Percentiles rank a stretch among this genome's conserved stretches.
phyloP scores from a whole-genome alignment of 1,140 invertebrate genomes.

The Artemia franciscana region DNA sequence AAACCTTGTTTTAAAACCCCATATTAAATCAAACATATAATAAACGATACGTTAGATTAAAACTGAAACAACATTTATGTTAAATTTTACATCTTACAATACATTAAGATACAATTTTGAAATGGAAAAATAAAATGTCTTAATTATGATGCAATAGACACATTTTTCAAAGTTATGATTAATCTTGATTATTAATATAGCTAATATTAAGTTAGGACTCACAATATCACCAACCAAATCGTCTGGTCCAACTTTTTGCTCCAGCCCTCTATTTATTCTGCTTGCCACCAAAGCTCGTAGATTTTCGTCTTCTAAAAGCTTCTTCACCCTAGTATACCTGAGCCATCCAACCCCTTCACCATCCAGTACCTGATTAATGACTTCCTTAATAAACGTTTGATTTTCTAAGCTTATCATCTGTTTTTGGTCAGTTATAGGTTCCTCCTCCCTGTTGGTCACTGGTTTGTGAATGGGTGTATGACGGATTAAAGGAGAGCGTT shows the following conservation, averaged over 20 bases:
- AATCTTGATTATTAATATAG: too few relatives aligned
- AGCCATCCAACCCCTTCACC: constrained; percentile 95
- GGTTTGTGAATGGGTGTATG: constrained; percentile 29
- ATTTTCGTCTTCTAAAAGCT: constrained; percentile 96
- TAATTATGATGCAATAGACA: too few relatives aligned
- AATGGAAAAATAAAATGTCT: too few relatives aligned
- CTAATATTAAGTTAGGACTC: constrained; percentile 24
- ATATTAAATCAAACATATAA: constrained; percentile 1
- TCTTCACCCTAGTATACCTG: constrained; percentile 75
- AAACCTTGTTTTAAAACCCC: too few relatives aligned
- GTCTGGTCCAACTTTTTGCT: constrained; percentile 76
- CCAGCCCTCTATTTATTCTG: constrained; percentile 79
- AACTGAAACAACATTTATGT: too few relatives aligned
- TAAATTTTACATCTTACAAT: too few relatives aligned
- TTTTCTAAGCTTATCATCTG: constrained; percentile 56
- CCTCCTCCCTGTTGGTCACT: constrained; percentile 36
- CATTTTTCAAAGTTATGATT: too few relatives aligned
- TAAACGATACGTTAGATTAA: background rate
- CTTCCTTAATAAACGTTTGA: constrained; percentile 63
- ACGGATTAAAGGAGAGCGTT: constrained; percentile 69
- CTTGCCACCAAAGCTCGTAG: constrained; percentile 87
- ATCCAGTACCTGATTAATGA: constrained; percentile 68
- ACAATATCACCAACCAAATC: constrained; percentile 96
- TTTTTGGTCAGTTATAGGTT: constrained; percentile 33
- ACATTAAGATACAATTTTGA: too few relatives aligned